A percentile compares a stretch with the other conserved stretches of the same genome.
Evolutionary conservation across 1,140 invertebrate genomes (phyloP).

Genomic region (Chironomus tepperi): DNA sequence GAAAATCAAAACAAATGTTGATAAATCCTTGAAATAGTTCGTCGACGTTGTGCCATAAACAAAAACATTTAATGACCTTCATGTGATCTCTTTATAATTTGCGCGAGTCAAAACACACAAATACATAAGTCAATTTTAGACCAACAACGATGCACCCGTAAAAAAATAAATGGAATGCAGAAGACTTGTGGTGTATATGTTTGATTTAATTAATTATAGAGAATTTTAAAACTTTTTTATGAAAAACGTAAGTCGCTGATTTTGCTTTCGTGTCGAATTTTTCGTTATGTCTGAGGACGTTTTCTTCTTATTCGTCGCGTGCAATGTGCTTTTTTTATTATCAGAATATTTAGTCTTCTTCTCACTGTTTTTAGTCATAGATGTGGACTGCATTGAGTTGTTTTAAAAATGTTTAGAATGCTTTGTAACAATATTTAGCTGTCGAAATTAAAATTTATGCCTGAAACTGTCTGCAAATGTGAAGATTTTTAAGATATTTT

Average conservation of each 20-base stretch:
- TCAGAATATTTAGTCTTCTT: neutral
- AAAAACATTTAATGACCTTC: neutral
- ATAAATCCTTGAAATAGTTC: conserved; percentile 1
- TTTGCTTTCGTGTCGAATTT: conserved; percentile 6
- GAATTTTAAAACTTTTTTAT: too few species aligned
- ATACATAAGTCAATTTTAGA: too few species aligned
- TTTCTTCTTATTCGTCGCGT: neutral
- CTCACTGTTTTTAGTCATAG: neutral
- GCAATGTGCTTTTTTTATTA: neutral
- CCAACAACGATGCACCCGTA: too few species aligned
- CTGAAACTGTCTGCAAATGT: too few species aligned
- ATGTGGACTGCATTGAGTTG: too few species aligned
- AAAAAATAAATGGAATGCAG: too few species aligned
- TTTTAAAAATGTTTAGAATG: too few species aligned
- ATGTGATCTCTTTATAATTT: neutral
- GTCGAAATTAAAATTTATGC: too few species aligned
- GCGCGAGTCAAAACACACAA: neutral
- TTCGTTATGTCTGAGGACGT: neutral
- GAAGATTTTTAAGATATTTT: too few species aligned
- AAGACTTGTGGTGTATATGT: too few species aligned
- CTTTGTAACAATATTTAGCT: too few species aligned
- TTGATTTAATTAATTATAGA: too few species aligned
- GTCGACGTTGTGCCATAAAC: neutral
- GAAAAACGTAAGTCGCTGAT: neutral
- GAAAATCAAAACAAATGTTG: neutral